Percentiles rank a stretch among this genome's conserved stretches.
These are phyloP conservation scores for Phyllostomus discolor DNA, from an alignment of 2,113 vertebrate species.

Conservation along the genomic window DNA sequence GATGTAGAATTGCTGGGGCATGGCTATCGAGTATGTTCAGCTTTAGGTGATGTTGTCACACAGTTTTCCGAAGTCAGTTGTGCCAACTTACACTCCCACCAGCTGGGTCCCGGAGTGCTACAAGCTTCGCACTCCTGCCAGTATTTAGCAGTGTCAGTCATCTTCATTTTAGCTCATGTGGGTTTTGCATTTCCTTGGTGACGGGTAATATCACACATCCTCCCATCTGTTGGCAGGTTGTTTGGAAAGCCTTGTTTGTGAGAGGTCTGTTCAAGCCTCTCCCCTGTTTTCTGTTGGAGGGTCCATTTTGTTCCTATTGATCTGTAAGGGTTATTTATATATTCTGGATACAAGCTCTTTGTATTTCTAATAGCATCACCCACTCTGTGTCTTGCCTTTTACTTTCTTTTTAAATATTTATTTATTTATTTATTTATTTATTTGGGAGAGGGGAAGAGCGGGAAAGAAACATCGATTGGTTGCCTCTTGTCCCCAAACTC, in stretches of 20 bases:
- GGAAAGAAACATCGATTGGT: not conserved
- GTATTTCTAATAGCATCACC: not conserved
- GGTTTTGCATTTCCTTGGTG: not conserved
- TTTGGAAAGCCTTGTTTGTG: not conserved
- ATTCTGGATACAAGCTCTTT: not conserved
- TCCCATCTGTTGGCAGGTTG: not conserved
- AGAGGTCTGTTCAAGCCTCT: not conserved
- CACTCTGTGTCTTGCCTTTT: not conserved
- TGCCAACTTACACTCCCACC: accelerated
- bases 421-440: not conserved
- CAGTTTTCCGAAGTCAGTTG: not conserved
- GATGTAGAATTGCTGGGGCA: not conserved
- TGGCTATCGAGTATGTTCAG: not conserved
- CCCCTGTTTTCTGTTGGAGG: not conserved
- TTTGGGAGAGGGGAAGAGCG: not conserved
- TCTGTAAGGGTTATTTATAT: not conserved
- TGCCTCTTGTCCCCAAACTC: too few species aligned
- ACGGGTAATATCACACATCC: not conserved
- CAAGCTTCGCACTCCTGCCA: not conserved
- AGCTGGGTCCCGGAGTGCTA: not conserved
- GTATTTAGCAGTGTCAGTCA: too few species aligned
- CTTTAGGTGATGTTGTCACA: not conserved
- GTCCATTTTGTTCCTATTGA: not conserved
- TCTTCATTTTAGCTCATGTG: not conserved
- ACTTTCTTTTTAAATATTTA: not conserved